phyloP scores from a whole-genome alignment of 2,113 vertebrate genomes.

The Procapra przewalskii region DNA sequence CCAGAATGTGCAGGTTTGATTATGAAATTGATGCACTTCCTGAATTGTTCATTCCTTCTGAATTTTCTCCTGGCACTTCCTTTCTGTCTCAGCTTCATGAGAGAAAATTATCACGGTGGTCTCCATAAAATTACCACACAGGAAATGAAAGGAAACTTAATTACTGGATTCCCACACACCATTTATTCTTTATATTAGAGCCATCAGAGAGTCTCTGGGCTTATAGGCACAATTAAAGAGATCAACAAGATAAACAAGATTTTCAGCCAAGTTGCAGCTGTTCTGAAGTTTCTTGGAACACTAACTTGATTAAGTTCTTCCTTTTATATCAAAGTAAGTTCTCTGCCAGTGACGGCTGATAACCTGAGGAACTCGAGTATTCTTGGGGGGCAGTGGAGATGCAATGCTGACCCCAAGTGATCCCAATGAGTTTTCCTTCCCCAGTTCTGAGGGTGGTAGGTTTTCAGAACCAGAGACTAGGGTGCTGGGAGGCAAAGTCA shows the following conservation, averaged over 20 bases:
- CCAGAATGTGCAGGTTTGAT: not conserved
- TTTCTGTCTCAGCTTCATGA: not conserved
- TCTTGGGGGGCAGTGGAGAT: rapidly evolving
- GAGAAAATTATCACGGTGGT: conserved; percentile 25
- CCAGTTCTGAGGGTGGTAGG: not conserved
- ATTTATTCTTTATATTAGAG: conserved; percentile 19
- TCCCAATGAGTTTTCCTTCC: not conserved
- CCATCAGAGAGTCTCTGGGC: conserved; percentile 19
- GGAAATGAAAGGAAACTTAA: conserved; percentile 60
- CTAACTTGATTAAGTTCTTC: not conserved
- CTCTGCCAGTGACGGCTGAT: not conserved
- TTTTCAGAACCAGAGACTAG: not conserved
- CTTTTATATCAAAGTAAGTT: not conserved
- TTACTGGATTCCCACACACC: conserved; percentile 47
- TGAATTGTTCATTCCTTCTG: not conserved
- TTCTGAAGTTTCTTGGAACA: not conserved
- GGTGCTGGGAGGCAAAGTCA: not conserved
- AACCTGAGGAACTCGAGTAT: not conserved
- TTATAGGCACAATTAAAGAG: conserved; percentile 28
- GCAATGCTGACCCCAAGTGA: not conserved
- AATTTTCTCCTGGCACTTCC: not conserved
- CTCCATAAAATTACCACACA: conserved; percentile 45
- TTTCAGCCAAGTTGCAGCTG: conserved; percentile 13
- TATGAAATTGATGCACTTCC: not conserved
- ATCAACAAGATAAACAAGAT: conserved; percentile 37